phyloP scores from a whole-genome alignment of 2,888 invertebrate genomes.

The Tubulanus polymorphus region DNA sequence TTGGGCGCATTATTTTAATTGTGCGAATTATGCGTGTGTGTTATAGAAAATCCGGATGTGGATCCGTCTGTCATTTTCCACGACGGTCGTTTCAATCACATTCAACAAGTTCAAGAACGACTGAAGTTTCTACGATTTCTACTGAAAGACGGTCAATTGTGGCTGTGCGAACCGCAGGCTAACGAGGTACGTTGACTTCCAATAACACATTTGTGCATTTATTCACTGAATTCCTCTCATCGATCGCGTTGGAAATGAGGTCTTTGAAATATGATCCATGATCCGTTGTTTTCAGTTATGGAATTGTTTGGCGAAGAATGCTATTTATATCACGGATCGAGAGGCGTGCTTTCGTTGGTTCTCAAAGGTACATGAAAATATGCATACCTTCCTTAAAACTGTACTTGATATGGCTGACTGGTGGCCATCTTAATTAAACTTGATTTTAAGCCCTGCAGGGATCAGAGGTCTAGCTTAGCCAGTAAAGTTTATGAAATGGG shows the following conservation, averaged over 20 bases:
- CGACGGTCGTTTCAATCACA: conserved; percentile 87
- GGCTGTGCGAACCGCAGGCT: conserved; percentile 95
- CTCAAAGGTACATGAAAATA: conserved; percentile 63
- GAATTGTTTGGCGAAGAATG: conserved; percentile 90
- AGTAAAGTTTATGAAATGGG: too few species aligned
- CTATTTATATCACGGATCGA: conserved; percentile 85
- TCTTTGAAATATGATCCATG: neutral
- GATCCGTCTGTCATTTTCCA: conserved; percentile 62
- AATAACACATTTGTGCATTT: neutral
- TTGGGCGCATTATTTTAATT: too few species aligned
- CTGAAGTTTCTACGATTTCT: conserved; percentile 72
- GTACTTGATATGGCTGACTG: too few species aligned
- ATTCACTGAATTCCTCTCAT: neutral
- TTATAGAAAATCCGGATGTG: conserved; percentile 68
- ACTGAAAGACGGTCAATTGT: conserved; percentile 81
- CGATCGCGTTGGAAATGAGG: too few species aligned
- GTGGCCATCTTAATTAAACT: too few species aligned
- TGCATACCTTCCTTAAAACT: too few species aligned
- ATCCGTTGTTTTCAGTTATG: conserved; percentile 60
- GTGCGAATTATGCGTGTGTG: neutral
- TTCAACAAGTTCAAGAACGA: conserved; percentile 88
- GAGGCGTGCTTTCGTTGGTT: conserved; percentile 99
- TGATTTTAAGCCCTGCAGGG: too few species aligned
- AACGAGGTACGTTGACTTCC: conserved; percentile 57
- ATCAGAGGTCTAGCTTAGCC: too few species aligned